Base-by-base conservation (phyloP, 1,140 invertebrate species). In the Musca vetustissima region DNA sequence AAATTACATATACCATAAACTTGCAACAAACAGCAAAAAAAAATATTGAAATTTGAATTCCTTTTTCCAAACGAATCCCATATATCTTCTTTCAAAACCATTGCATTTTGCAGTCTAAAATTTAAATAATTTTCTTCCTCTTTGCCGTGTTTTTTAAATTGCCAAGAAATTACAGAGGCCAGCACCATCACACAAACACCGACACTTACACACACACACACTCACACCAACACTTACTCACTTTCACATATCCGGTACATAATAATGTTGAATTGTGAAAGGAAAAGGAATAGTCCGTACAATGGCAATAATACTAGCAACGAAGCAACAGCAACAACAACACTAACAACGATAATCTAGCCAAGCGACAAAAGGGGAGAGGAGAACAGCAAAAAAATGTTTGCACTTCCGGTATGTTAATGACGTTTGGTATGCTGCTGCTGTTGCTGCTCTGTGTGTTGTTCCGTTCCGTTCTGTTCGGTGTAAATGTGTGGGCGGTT, bases 361-460 rank as follows among this genome's bases (percentile, higher is more conserved):
- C n/a, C 19, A 13, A 7, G 49, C 49, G 17, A 49, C 49, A 52
- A 52, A n/a, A 21, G 21, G 13, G 19, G 22, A 22, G 15, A 53
- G 4, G 13, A 4, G 6, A 11, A 4, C 8, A 4, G 22, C 13
- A 28, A 28, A 57, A 43, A 61, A 61, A 36, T 36, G 28, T 61
- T 61, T 36, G 36, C 57, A 61, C 11, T 61, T 61, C 49, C 49
- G 49, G 57, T 61, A 61, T 61, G 21, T 61, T 61, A 61, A 22
- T 25, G 21, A 61, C 22, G 57, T 24, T 61, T 19, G 22, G 22
- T 61, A 61, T n/a, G 15, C 32, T 43, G n/a, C n/a, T n/a, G n/a
- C n/a, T n/a, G n/a, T n/a, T n/a, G n/a, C n/a, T n/a, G n/a, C n/a
- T n/a, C n/a, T n/a, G n/a, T n/a, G n/a, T n/a, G n/a, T n/a, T n/a